These are phyloP conservation scores for Archilochus colubris DNA, from an alignment of 2,113 vertebrate species.

Conservation along the genomic window DNA sequence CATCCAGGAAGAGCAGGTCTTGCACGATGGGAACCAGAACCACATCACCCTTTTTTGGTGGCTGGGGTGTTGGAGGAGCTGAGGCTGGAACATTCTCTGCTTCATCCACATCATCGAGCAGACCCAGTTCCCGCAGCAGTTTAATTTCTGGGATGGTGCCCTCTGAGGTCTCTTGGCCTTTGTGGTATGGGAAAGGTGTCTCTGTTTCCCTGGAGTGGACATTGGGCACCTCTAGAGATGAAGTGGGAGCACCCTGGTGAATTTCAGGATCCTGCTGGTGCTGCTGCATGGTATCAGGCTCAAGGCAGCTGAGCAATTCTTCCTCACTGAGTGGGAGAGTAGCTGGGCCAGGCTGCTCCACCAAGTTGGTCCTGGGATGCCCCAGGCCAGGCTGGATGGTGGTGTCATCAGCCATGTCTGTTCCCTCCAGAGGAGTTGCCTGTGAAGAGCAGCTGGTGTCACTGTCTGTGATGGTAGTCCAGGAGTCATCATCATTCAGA, in stretches of 20 bases:
- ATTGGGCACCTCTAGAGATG: background rate
- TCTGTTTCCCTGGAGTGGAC: background rate
- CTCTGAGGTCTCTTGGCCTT: background rate
- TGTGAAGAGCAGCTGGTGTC: no score
- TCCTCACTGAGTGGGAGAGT: fast-evolving
- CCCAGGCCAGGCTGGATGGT: background rate
- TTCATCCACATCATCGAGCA: fast-evolving
- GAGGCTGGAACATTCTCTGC: background rate
- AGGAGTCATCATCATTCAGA: background rate
- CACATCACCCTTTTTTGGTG: fast-evolving
- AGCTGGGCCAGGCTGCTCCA: background rate
- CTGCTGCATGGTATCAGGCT: fast-evolving
- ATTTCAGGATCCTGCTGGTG: no score
- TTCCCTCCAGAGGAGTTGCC: no score
- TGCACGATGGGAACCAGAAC: background rate
- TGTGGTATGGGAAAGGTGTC: background rate
- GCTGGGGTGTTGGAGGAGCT: background rate
- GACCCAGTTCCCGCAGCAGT: background rate
- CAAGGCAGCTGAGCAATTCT: no score
- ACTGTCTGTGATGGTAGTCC: background rate
- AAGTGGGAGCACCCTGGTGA: background rate
- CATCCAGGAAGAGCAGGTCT: background rate
- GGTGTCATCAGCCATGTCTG: background rate
- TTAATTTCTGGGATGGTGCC: background rate
- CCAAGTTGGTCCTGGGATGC: background rate